Evolutionary conservation across 2,113 vertebrate species (phyloP).

Genomic region (Corythoichthys intestinalis): DNA sequence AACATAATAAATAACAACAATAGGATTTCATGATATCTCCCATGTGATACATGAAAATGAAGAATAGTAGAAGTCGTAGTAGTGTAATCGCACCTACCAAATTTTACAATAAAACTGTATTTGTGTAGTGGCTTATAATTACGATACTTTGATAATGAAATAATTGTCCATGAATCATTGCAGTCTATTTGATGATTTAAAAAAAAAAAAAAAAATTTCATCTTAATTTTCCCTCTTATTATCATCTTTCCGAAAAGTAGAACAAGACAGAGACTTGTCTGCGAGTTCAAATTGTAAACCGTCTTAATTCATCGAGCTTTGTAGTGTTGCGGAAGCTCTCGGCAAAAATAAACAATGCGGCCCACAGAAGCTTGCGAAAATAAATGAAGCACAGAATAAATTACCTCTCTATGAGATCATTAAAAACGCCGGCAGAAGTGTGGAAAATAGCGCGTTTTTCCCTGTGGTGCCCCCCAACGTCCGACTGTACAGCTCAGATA

Average conservation of each 20-base stretch:
- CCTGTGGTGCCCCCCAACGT: background rate
- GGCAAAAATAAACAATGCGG: slow-evolving; percentile 3
- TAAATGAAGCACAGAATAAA: slow-evolving; percentile 25
- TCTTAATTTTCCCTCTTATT: background rate
- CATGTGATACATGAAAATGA: too few relatives aligned
- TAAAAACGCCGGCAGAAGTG: background rate
- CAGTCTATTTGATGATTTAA: too few relatives aligned
- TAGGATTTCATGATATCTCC: too few relatives aligned
- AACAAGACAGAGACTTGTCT: slow-evolving; percentile 15
- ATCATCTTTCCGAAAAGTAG: slow-evolving; percentile 2
- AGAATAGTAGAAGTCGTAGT: too few relatives aligned
- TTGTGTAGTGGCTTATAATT: too few relatives aligned
- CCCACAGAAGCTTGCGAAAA: background rate
- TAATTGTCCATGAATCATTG: too few relatives aligned
- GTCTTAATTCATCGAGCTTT: slow-evolving; percentile 5
- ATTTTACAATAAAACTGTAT: too few relatives aligned
- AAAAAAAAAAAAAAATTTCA: background rate
- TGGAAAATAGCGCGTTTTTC: background rate
- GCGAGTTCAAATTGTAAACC: background rate
- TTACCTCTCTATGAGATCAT: background rate
- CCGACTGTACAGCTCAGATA: slow-evolving; percentile 7
- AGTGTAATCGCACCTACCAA: too few relatives aligned
- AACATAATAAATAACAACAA: too few relatives aligned
- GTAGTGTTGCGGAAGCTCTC: slow-evolving; percentile 7
- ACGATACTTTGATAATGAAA: too few relatives aligned